phyloP scores from a whole-genome alignment of 2,113 vertebrate species.

The Ctenomys sociabilis region DNA sequence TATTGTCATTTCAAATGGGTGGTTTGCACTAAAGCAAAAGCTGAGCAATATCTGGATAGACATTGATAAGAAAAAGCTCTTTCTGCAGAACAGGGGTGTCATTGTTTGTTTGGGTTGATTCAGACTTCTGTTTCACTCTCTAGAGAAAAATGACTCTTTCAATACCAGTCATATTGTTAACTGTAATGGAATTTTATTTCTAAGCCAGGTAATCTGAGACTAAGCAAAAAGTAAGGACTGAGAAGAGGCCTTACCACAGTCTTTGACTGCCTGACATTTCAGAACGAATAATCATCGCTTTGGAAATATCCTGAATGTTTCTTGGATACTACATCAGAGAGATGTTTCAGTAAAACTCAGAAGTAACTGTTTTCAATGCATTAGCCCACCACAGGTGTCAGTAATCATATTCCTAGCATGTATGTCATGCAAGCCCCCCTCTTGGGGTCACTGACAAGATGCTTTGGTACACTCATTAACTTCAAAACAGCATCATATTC shows the following conservation, averaged over 20 bases:
- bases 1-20: conserved; percentile 37
- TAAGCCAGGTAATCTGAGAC: conserved; percentile 62
- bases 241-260: conserved; percentile 48
- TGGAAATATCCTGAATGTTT: not conserved
- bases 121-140: conserved; percentile 45
- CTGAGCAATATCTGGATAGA: not conserved
- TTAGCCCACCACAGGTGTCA: not conserved
- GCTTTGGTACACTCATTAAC: not conserved
- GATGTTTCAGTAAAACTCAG: not conserved
- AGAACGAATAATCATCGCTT: conserved; percentile 71
- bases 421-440: conserved; percentile 4
- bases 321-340: not conserved
- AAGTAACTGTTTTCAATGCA: not conserved
- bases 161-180: conserved; percentile 60
- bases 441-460: not conserved
- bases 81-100: conserved; percentile 17
- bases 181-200: conserved; percentile 69
- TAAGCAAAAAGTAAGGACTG: conserved; percentile 57
- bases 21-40: conserved; percentile 26
- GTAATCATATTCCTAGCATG: not conserved
- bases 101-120: conserved; percentile 62
- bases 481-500: not conserved
- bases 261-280: conserved; percentile 70
- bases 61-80: not conserved
- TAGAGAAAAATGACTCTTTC: conserved; percentile 68